Evolutionary conservation across 2,888 invertebrate species (phyloP), one percentile per base, ranked within the genome.

Genomic region (Dioctria rufipes): DNA sequence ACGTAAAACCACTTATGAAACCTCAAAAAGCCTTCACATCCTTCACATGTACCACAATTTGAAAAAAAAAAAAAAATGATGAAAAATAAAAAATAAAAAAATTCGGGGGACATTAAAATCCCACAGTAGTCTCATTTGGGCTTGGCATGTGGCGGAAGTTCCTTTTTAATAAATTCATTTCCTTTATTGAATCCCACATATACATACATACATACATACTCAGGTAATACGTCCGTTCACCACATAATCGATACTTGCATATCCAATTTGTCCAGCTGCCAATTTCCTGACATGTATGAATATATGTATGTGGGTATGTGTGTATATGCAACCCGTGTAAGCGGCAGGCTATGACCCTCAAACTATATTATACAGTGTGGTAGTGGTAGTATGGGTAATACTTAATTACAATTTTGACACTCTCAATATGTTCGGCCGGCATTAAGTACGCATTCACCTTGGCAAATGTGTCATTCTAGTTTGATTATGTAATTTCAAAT

Each of bases 371-470:
- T 5, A 61, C 37, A 2, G 25, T n/a, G n/a, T n/a, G n/a, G n/a
- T n/a, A n/a, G n/a, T 61, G 25, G 25, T 25, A 25, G 25, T 5
- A 61, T 25, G 8, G n/a, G 37, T 39, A 61, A 25, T 25, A 61
- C 61, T 61, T 61, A 61, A 61, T 61, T 61, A 61, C 61, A 61
- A 61, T 61, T 61, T 39, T 39, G 61, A 61, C 61, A 61, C 61
- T 11, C 37, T 25, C 61, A 39, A 61, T 37, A 61, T 61, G 61
- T 61, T 61, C 40, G 11, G 3, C 8, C 39, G 37, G 25, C 2
- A 61, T 61, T 61, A 25, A 39, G 25, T 8, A 39, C 37, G 5
- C 37, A 61, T 61, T 61, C 37, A 13, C 6, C 8, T 61, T 61
- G 61, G 61, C 61, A 61, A 11, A 37, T 4, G 61, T 37, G 37